Percentiles rank a stretch among this genome's conserved stretches.
Evolutionary conservation across 1,140 invertebrate genomes (phyloP).

Genomic region (Latrodectus geometricus): DNA sequence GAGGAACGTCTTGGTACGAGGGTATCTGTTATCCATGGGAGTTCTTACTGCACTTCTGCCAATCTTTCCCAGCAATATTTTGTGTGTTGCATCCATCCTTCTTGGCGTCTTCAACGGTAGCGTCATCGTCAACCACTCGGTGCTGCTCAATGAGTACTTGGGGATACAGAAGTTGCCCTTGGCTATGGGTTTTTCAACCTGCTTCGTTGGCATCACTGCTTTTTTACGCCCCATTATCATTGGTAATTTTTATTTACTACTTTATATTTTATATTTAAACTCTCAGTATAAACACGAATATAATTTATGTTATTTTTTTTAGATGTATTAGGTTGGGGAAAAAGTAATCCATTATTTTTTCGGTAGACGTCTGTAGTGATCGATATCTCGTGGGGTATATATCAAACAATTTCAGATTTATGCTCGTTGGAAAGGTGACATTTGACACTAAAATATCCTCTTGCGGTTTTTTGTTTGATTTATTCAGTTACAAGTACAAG

Average conservation of each 20-base stretch:
- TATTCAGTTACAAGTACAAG: too few species aligned
- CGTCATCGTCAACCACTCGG: slow-evolving; percentile 62
- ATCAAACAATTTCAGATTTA: too few species aligned
- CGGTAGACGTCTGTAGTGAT: too few species aligned
- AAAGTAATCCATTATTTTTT: too few species aligned
- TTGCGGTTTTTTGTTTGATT: too few species aligned
- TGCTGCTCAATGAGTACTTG: slow-evolving; percentile 62
- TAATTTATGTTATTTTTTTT: too few species aligned
- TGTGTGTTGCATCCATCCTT: slow-evolving; percentile 10
- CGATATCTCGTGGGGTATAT: too few species aligned
- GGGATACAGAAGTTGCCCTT: slow-evolving; percentile 53
- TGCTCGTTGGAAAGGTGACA: too few species aligned
- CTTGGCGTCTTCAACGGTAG: slow-evolving; percentile 44
- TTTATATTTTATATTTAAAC: too few species aligned
- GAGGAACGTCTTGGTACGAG: slow-evolving; percentile 29
- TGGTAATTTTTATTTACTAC: slow-evolving; percentile 28
- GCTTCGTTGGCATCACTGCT: slow-evolving; percentile 49
- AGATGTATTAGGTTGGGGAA: too few species aligned
- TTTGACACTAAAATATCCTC: too few species aligned
- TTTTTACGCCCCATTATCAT: slow-evolving; percentile 63
- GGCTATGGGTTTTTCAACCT: slow-evolving; percentile 58
- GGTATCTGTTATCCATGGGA: slow-evolving; percentile 56
- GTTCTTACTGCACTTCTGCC: slow-evolving; percentile 20
- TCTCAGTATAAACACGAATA: too few species aligned
- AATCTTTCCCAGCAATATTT: background rate